Conservation (phyloP, 2,113 vertebrate genomes). For the Barbus barbus region DNA sequence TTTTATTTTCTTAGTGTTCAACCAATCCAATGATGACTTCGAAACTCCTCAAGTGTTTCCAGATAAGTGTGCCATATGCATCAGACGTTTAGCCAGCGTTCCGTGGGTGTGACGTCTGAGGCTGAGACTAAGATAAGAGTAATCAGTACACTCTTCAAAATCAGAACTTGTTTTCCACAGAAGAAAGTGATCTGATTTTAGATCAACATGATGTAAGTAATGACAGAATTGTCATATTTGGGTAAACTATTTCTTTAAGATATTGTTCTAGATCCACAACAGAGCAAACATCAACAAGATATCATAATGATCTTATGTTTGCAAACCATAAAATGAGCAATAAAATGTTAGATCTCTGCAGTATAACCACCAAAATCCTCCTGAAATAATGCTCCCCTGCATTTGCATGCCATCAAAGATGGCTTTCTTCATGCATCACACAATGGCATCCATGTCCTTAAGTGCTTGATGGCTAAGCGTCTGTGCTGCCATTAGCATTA, state of each 20-base stretch:
- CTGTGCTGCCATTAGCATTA: constrained; percentile 59
- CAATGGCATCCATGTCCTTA: constrained; percentile 66
- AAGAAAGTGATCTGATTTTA: neutral
- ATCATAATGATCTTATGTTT: neutral
- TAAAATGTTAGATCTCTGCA: constrained; percentile 44
- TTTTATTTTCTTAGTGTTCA: no score
- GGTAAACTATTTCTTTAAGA: neutral
- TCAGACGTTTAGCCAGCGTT: no score
- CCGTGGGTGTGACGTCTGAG: no score
- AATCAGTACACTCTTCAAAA: neutral
- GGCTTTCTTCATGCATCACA: constrained; percentile 74
- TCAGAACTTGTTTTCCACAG: no score
- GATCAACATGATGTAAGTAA: no score
- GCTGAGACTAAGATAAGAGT: no score
- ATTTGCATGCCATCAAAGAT: constrained; percentile 80
- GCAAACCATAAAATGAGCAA: neutral
- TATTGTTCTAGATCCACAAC: neutral
- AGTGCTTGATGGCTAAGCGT: constrained; percentile 75
- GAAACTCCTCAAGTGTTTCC: no score
- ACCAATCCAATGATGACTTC: no score
- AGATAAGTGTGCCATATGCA: no score
- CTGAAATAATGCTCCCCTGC: constrained; percentile 60
- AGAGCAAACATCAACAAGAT: neutral
- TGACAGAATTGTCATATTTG: neutral
- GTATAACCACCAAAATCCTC: constrained; percentile 71